Evolutionary conservation across 2,888 invertebrate genomes (phyloP), one percentile per base, ranked within the genome.

Genomic region (Pristionchus mayeri): DNA sequence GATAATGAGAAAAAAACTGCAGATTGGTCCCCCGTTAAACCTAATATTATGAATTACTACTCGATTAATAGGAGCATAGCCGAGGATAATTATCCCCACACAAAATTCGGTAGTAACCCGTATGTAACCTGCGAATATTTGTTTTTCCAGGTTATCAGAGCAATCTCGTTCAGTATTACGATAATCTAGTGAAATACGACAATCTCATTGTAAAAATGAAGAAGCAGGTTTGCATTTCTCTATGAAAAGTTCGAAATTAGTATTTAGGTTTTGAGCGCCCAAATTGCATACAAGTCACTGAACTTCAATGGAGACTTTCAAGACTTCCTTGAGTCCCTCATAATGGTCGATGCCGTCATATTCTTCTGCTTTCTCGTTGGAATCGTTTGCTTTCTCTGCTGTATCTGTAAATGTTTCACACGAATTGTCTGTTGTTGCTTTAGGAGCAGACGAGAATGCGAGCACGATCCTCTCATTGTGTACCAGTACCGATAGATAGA

Each of bases 31-130:
- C 67, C 67, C 24, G 27, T 67, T 7, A 24, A 67, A 16, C 67
- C 67, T 34, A 7, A 67, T 3, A 30, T 67, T 7, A 67, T 67
- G 67, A 67, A 67, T 34, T 67, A 67, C 67, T 67, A 67, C n/a
- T 67, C 67, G 6, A 21, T 67, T 16, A 67, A 67, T 21, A 67
- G n/a, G 16, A 67, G 67, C 67, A n/a, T 67, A 13, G n/a, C 34
- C 3, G 67, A 67, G 2, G 67, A 34, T 7, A 7, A 11, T 18
- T 11, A 21, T 18, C 67, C 67, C 3, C 24, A 24, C 3, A 67
- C 21, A 18, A 67, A 34, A 67, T 34, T 67, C 7, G 67, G 67
- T 67, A 63, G 34, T 44, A n/a, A n/a, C n/a, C n/a, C 44, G 13
- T 44, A 44, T 9, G 6, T 44, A 44, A 24, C 2, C 24, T 57